Conservation (phyloP, 2,888 invertebrate genomes). For the Zeuzera pyrina region DNA sequence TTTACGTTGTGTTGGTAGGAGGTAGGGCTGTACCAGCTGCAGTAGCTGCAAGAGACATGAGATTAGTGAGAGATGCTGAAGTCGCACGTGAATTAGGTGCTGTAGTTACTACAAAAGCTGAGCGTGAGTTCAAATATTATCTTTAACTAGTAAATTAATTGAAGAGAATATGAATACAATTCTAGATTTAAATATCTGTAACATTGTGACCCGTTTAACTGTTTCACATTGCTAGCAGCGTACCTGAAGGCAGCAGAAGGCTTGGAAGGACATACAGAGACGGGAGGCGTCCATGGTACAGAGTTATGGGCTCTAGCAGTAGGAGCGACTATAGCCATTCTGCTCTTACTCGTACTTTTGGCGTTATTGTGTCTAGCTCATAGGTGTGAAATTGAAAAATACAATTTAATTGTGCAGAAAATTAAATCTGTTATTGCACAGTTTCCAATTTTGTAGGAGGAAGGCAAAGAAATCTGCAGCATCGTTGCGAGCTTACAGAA, state of each 20-base stretch:
- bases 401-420: not conserved
- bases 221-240: slow-evolving; percentile 64
- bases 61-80: slow-evolving; percentile 83
- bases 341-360: slow-evolving; percentile 72
- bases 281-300: slow-evolving; percentile 39
- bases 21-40: slow-evolving; percentile 86
- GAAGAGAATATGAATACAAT: no score
- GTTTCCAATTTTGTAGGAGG: slow-evolving; percentile 37
- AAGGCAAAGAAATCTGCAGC: slow-evolving; percentile 54
- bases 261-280: slow-evolving; percentile 67
- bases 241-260: slow-evolving; percentile 78
- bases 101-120: slow-evolving; percentile 85
- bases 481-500: slow-evolving; percentile 51
- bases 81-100: slow-evolving; percentile 82
- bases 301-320: slow-evolving; percentile 77
- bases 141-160: no score
- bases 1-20: slow-evolving; percentile 86
- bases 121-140: slow-evolving; percentile 89
- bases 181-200: not conserved
- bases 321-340: slow-evolving; percentile 73
- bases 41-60: slow-evolving; percentile 88
- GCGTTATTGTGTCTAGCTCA: slow-evolving; percentile 61
- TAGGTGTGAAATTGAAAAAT: slow-evolving; percentile 27
- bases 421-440: not conserved
- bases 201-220: no score